Base-by-base conservation (phyloP, 2,888 invertebrate genomes). In the Lasioglossum malachurum region DNA sequence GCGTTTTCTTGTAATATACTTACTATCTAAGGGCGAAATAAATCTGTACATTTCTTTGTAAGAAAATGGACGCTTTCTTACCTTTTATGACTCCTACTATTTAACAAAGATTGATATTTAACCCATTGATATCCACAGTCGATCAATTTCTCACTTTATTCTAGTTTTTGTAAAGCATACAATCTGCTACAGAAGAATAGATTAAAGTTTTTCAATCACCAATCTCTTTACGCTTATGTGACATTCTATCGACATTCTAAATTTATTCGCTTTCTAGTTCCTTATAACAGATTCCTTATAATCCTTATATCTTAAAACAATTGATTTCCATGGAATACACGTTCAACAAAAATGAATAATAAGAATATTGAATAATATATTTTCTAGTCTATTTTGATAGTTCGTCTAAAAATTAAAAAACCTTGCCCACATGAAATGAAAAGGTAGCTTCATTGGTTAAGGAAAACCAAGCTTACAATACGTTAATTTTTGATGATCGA, bases 41-140 rank as follows among this genome's bases (percentile, higher is more conserved):
- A 86, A 90, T 53, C 41, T 91, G 91, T 91, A 91, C 81, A 91
- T 91, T 91, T 87, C 80, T 89, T 82, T 82, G 84, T 80, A 83
- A 84, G 31, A 75, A 31, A n/a, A 44, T 27, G 0, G 27, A 60
- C 27, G 60, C 14, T 60, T 60, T 12, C 27, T 60, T 60, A 60
- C 60, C 60, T 27, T n/a, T 60, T 27, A 4, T 14, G 14, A 27
- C 14, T 23, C 60, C 27, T 27, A 27, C 10, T 53, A 23, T 53
- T 53, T 10, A 2, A 8, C 53, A 10, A 23, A 49, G 23, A 23
- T 7, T 23, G 2, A 23, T 23, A 7, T 8, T 23, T 23, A 10
- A 23, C 10, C 23, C 49, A 23, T 49, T 23, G 23, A n/a, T 57
- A 57, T 57, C 12, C n/a, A 57, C n/a, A 12, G 10, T 4, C 8